Evolutionary conservation across 2,113 vertebrate species (phyloP).

Genomic region (Suricata suricatta): DNA sequence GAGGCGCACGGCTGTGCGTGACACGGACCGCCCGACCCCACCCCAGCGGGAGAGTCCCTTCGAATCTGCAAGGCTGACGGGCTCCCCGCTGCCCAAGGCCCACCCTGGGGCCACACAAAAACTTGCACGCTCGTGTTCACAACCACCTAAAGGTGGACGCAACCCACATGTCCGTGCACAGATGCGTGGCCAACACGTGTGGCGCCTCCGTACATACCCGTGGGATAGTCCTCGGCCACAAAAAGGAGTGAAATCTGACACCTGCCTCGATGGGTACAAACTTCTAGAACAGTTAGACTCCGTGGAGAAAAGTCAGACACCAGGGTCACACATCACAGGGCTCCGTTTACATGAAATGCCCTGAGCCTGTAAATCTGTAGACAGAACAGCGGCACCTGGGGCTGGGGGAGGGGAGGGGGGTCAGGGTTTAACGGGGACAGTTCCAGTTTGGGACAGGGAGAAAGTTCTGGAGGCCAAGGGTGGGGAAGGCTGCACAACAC

Average conservation of each 20-base stretch:
- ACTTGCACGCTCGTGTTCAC: neutral
- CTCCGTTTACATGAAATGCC: neutral
- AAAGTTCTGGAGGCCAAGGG: neutral
- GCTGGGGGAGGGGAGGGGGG: neutral
- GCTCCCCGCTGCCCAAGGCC: neutral
- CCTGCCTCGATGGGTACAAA: rapidly evolving
- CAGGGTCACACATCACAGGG: neutral
- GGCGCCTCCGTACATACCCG: too few relatives aligned
- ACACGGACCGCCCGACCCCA: neutral
- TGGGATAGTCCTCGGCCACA: neutral
- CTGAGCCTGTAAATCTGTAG: neutral
- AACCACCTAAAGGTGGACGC: neutral
- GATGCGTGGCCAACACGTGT: neutral
- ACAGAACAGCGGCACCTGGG: rapidly evolving
- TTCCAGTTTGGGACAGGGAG: neutral
- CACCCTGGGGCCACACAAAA: neutral
- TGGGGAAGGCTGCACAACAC: neutral
- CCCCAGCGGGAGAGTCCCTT: neutral
- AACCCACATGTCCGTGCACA: rapidly evolving
- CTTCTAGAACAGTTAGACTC: neutral
- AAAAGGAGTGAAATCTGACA: neutral
- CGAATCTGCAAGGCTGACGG: too few relatives aligned
- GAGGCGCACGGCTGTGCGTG: rapidly evolving
- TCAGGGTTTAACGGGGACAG: neutral
- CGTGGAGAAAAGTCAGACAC: neutral